Evolutionary conservation across 92 coral and sea anemone species (phyloP).

Genomic region (Epizoanthus illoricatus): DNA sequence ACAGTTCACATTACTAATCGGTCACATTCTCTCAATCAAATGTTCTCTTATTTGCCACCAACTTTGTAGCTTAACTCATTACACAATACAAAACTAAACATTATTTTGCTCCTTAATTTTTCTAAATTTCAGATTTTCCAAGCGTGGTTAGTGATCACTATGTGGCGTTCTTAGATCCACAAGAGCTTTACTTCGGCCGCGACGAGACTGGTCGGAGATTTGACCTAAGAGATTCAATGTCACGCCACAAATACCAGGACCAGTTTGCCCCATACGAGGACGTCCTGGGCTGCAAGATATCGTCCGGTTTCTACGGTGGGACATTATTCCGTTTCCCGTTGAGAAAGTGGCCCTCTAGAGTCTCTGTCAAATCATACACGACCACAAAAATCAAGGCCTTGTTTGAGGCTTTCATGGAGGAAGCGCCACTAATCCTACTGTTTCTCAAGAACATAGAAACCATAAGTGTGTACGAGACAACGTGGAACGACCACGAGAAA

Average conservation of each 20-base stretch:
- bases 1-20: too few species aligned
- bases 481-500: constrained; percentile 72
- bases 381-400: constrained; percentile 66
- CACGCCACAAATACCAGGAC: constrained; percentile 64
- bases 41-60: neutral
- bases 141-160: constrained; percentile 85
- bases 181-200: constrained; percentile 84
- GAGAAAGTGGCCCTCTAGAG: constrained; percentile 90
- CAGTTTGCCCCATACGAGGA: constrained; percentile 91
- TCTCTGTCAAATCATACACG: constrained; percentile 85
- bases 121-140: constrained; percentile 70
- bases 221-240: constrained; percentile 64
- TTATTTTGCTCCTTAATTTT: neutral
- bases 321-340: constrained; percentile 93
- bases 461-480: constrained; percentile 72
- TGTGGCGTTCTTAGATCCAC: constrained; percentile 92
- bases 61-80: neutral
- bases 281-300: constrained; percentile 80
- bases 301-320: constrained; percentile 71
- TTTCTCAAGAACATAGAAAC: constrained; percentile 81
- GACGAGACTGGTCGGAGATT: constrained; percentile 88
- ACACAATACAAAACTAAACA: neutral
- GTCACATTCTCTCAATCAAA: too few species aligned
- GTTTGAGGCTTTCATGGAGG: constrained; percentile 86
- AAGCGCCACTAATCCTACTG: constrained; percentile 76